Evolutionary conservation across 1,140 invertebrate species (phyloP).

Genomic region (Diuraphis noxia): DNA sequence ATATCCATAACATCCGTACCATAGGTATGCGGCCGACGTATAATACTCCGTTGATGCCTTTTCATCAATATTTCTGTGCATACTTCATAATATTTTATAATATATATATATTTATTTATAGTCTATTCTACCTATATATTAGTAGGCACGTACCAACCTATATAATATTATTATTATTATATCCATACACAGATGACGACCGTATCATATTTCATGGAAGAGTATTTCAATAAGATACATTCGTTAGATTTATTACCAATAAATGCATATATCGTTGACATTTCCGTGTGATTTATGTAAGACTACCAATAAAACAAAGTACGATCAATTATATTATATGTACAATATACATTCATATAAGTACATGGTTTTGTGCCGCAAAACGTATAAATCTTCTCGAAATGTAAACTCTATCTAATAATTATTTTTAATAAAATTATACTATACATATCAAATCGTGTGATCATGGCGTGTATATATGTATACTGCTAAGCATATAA

Average conservation of each 20-base stretch:
- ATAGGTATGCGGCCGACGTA: too few species aligned
- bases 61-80: not conserved
- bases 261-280: not conserved
- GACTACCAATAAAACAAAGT: constrained; percentile 21
- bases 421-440: constrained; percentile 6
- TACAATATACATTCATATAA: not conserved
- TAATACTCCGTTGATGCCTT: not conserved
- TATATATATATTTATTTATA: not conserved
- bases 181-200: not conserved
- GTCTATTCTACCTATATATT: not conserved
- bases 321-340: constrained; percentile 5
- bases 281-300: constrained; percentile 17
- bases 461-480: not conserved
- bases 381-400: constrained; percentile 13
- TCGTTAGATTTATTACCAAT: constrained; percentile 18
- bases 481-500: not conserved
- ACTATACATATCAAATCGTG: not conserved
- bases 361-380: not conserved
- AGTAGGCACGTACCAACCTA: too few species aligned
- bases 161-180: not conserved
- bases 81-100: not conserved
- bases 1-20: too few species aligned
- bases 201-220: constrained; percentile 28
- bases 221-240: constrained; percentile 20
- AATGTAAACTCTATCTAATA: not conserved